Evolutionary conservation across 2,113 vertebrate genomes (phyloP), one percentile per base, ranked within the genome.

Genomic region (Hippoglossus stenolepis): DNA sequence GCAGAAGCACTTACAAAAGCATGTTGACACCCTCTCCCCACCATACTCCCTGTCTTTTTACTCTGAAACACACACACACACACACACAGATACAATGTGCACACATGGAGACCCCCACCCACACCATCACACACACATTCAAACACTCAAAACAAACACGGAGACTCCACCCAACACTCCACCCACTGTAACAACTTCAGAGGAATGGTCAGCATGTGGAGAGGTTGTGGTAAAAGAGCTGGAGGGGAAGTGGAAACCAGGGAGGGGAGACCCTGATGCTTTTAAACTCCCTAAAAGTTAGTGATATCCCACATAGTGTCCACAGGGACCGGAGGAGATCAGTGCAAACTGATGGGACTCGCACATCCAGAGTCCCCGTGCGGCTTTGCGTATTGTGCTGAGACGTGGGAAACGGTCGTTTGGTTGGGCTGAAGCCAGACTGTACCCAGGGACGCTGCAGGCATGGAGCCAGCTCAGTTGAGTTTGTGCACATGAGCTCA

Each of bases 131-230:
- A 45, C 80, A 79, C 87, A 86, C 73, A 69, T 77, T 77, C 73
- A 85, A 79, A 80, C 77, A 76, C 85, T 89, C 81, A 82, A 92
- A 90, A 89, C 89, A 92, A 91, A 90, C 86, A 88, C 10, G 28
- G 66, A 75, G 84, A 76, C 89, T 89, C 92, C 87, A 85, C 90
- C 89, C 89, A 79, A 20, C 61, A 53, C 88, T 82, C 86, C 84
- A 79, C 87, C 90, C 84, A 77, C 85, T 88, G 84, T 78, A 91
- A 86, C 87, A 89, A 86, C 90, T 89, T 84, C 83, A 87, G 87
- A 92, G 82, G 83, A 85, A 83, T 89, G 92, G 91, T 91, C 91
- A 92, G 79, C 86, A 83, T 92, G 85, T 90, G 86, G 60, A 75
- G 83, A 69, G 73, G 69, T 69, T 87, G 87, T 76, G 86, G 86